Evolutionary conservation across 2,113 vertebrate genomes (phyloP).

Genomic region (Diglossa brunneiventris): DNA sequence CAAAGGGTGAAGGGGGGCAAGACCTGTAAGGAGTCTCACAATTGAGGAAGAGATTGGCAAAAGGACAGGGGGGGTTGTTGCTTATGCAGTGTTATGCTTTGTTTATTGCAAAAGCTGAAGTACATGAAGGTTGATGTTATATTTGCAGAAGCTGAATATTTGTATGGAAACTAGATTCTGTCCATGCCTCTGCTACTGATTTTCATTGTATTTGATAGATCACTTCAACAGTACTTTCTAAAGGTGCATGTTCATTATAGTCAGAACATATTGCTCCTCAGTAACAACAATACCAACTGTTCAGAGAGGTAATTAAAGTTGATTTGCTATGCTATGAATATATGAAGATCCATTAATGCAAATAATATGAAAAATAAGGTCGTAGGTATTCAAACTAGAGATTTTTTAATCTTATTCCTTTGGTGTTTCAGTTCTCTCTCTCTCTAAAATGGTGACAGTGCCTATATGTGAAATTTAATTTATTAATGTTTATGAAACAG

Average conservation of each 20-base stretch:
- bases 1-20: background rate
- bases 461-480: background rate
- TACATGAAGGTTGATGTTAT: background rate
- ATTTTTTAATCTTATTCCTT: background rate
- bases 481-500: background rate
- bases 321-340: slow-evolving; percentile 14
- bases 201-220: background rate
- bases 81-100: background rate
- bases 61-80: background rate
- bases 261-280: background rate
- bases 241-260: background rate
- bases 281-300: background rate
- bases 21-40: background rate
- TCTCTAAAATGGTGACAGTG: background rate
- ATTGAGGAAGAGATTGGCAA: background rate
- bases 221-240: background rate
- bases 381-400: background rate
- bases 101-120: background rate
- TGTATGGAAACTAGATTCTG: background rate
- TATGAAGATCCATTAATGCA: background rate
- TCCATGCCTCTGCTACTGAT: background rate
- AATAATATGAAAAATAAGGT: slow-evolving; percentile 2
- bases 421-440: background rate
- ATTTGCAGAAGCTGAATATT: background rate
- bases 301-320: background rate